Evolutionary conservation across 2,797 vertebrate genomes (phyloP).

Genomic region (Fringilla coelebs): DNA sequence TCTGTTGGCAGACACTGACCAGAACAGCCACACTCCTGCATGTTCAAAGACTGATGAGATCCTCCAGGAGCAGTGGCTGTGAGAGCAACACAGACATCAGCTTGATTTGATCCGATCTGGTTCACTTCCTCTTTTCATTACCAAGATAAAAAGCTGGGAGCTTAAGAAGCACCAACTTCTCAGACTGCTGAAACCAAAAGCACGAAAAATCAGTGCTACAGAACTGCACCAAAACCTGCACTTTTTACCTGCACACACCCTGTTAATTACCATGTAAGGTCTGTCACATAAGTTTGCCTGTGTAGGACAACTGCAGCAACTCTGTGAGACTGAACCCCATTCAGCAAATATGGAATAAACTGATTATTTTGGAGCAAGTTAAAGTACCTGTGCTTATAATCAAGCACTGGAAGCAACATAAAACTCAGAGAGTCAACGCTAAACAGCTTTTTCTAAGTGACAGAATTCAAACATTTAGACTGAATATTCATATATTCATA

Average conservation of each 20-base stretch:
- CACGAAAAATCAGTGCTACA: neutral
- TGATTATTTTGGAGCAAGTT: neutral
- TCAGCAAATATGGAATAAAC: neutral
- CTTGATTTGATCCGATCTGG: neutral
- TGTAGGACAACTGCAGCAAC: neutral
- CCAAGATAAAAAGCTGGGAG: neutral
- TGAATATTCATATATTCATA: neutral
- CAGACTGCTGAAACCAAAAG: neutral
- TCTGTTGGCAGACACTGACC: slow-evolving; percentile 38
- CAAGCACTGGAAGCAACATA: neutral
- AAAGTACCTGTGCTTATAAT: neutral
- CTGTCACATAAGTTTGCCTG: neutral
- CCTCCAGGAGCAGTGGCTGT: neutral
- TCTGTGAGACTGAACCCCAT: neutral
- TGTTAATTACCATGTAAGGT: neutral
- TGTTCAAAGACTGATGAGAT: neutral
- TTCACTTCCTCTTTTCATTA: slow-evolving; percentile 24
- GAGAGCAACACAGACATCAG: slow-evolving; percentile 20
- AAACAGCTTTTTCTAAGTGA: neutral
- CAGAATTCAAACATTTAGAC: neutral
- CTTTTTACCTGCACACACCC: neutral
- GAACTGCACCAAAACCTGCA: neutral
- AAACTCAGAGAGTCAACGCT: neutral
- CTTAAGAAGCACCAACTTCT: neutral
- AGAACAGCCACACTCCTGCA: neutral